These are phyloP conservation scores for Neosilurus hyrtlii DNA, from an alignment of 2,797 vertebrate genomes.

Conservation along the genomic window DNA sequence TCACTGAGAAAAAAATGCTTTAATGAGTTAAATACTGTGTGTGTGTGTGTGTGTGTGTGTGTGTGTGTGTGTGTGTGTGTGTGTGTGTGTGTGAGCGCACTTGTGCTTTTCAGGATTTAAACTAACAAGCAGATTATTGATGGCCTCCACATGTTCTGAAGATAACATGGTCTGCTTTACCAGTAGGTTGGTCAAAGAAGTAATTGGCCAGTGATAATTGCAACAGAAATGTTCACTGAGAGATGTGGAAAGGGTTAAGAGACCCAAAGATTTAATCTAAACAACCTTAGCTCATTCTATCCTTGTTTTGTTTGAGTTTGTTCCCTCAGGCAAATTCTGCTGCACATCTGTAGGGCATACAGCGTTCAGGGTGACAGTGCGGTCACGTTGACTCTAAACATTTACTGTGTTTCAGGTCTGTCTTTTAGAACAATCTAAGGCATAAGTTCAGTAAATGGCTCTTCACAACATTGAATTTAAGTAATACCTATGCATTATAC, in stretches of 20 bases:
- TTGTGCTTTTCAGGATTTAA: slow-evolving; percentile 50
- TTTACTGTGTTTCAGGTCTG: slow-evolving; percentile 9
- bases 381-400: slow-evolving; percentile 48
- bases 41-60: neutral
- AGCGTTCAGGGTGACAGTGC: slow-evolving; percentile 50
- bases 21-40: neutral
- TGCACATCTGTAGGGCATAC: slow-evolving; percentile 61
- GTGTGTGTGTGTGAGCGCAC: neutral
- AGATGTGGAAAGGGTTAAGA: slow-evolving; percentile 47
- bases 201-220: slow-evolving; percentile 61
- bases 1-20: neutral
- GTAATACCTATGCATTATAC: slow-evolving; percentile 49
- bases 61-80: neutral
- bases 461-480: slow-evolving; percentile 50
- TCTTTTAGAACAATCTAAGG: slow-evolving; percentile 25
- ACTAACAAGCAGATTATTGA: slow-evolving; percentile 60
- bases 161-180: slow-evolving; percentile 62
- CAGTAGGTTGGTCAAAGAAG: slow-evolving; percentile 54
- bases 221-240: slow-evolving; percentile 57
- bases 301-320: slow-evolving; percentile 46
- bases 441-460: slow-evolving; percentile 43
- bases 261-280: slow-evolving; percentile 49
- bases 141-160: slow-evolving; percentile 61
- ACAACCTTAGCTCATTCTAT: slow-evolving; percentile 35
- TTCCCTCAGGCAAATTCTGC: slow-evolving; percentile 47